phyloP scores from a whole-genome alignment of 2,888 invertebrate genomes.

The Bursaphelenchus okinawaensis region DNA sequence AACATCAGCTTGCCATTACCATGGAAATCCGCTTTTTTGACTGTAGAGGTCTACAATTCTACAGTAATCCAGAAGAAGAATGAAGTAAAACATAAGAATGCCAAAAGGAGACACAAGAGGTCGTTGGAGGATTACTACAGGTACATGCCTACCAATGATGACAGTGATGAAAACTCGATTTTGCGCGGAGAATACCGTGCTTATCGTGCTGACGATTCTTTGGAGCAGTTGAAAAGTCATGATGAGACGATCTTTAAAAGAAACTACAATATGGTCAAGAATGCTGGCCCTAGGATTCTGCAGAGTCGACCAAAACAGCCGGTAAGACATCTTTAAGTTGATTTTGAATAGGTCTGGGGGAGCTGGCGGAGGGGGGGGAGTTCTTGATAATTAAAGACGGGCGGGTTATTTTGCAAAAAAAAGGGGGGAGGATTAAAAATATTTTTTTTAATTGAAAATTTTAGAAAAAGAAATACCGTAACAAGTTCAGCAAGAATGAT shows the following conservation, averaged over 20 bases:
- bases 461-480: constrained; percentile 1
- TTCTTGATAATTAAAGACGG: too few relatives aligned
- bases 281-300: constrained; percentile 12
- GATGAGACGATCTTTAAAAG: not conserved
- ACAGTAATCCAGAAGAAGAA: not conserved
- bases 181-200: not conserved
- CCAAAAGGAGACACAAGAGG: not conserved
- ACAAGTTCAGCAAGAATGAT: constrained; percentile 14
- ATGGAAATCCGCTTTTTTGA: not conserved
- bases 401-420: too few relatives aligned
- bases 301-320: not conserved
- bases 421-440: too few relatives aligned
- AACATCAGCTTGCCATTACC: not conserved
- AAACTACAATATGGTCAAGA: constrained; percentile 14
- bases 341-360: too few relatives aligned
- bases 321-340: too few relatives aligned
- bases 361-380: too few relatives aligned
- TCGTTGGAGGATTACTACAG: constrained; percentile 7
- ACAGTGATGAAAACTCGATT: not conserved
- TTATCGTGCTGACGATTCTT: not conserved
- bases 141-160: constrained; percentile 1
- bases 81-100: not conserved
- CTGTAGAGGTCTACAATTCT: not conserved
- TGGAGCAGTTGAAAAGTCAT: not conserved
- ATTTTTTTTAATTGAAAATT: not conserved